Base-by-base conservation (phyloP, 37 sponge, comb jelly and placozoan species). In the Spongia lamella region DNA sequence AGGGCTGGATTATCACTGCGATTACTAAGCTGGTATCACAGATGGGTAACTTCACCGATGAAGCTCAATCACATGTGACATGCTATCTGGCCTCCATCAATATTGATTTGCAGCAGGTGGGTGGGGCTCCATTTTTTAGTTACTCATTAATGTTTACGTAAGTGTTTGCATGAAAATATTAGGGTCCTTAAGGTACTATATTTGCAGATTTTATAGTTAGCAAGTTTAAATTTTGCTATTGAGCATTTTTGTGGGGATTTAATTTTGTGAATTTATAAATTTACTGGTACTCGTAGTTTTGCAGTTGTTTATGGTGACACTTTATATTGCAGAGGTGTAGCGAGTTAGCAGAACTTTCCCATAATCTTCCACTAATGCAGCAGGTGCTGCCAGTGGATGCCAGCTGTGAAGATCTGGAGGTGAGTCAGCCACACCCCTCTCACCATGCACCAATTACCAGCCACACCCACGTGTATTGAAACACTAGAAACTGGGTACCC, bases 361-460 rank as follows among this genome's bases (percentile, higher is more conserved):
- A 82, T 29, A 51, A 78, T 53, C 56, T 75, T 14, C 7, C 58
- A 22, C 40, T 83, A 43, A 86, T 91, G 92, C 79, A 83, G 34
- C 72, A 79, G 34, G 89, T 90, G 17, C 84, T 90, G 9, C 95
- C 95, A 0, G 21, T 83, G 55, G 91, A 94, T 53, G 86, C 88
- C 1, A 78, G 89, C 72, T 94, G 95, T 74, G 95, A 94, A 66
- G 95, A 94, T 49, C 66, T 94, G 0, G 95, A 90, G 63, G 84
- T 79, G 66, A 37, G n/a, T n/a, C n/a, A n/a, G n/a, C n/a, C n/a
- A n/a, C n/a, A n/a, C n/a, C n/a, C n/a, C n/a, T n/a, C n/a, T n/a
- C n/a, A n/a, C n/a, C n/a, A n/a, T n/a, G n/a, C n/a, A n/a, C n/a
- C n/a, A n/a, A n/a, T n/a, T n/a, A n/a, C n/a, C n/a, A n/a, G n/a